Base-by-base conservation (phyloP, 2,113 vertebrate species). In the Notiomystis cincta region DNA sequence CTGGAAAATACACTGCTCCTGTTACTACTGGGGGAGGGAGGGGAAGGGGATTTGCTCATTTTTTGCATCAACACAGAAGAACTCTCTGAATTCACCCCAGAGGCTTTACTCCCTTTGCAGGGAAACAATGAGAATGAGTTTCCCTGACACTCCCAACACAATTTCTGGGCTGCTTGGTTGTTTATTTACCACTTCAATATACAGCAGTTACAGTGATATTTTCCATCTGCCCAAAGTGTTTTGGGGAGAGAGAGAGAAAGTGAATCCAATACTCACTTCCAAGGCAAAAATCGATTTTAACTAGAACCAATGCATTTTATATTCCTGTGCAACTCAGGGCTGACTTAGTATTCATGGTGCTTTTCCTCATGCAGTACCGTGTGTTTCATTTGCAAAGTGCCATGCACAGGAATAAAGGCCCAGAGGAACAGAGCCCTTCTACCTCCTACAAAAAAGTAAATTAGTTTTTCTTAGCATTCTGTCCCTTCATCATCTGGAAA, bases 211-310 rank as follows among this genome's bases (percentile, higher is more conserved):
- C 92, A 90, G 87, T 60, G 73, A 65, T 84, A n/a, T 83, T 96
- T 97, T 96, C 94, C 95, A 96, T 94, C 80, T 73, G 83, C 95
- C 71, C 92, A 87, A 37, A 42, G 7, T 94, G 95, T 82, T 96
- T 96, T 92, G 78, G 45, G 16, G 71, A 61, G n/a, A n/a, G 60
- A 48, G 60, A 75, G 44, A 92, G 85, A 88, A 81, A 80, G 95
- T 95, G 94, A 96, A 98, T 97, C 93, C 65, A 90, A 96, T 96
- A 50, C 77, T 92, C 94, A 87, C 96, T 98, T 97, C 94, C 90
- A 90, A 91, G 85, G 94, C 60, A 2, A 95, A 62, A 97, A 97
- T 97, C 48, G 71, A 96, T 97, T 98, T 97, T 97, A 96, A 96
- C 84, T 92, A 95, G 95, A 97, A 95, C 92, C 71, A 93, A 60